These are phyloP conservation scores for Ctenosaura bakeri DNA, from an alignment of 2,797 vertebrate species.

Conservation along the genomic window DNA sequence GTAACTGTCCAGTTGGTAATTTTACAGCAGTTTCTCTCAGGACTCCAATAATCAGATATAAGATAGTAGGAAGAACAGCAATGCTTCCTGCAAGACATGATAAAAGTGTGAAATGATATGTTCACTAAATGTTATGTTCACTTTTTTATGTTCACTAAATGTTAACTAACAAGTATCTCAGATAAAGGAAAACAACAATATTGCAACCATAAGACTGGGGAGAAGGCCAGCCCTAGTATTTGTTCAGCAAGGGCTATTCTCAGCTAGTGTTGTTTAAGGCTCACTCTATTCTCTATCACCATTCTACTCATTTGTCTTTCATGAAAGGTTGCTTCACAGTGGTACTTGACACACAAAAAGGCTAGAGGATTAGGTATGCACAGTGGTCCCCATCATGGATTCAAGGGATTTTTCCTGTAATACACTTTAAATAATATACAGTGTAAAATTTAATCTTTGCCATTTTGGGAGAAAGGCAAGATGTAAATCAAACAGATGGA, in stretches of 20 bases:
- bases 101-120: not conserved
- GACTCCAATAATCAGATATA: constrained; percentile 91
- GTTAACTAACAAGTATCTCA: constrained; percentile 3
- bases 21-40: constrained; percentile 86
- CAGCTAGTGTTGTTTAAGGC: not conserved
- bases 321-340: not conserved
- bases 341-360: not conserved
- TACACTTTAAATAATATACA: not conserved
- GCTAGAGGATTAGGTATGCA: not conserved
- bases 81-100: constrained; percentile 81
- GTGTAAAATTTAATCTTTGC: not conserved
- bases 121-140: no score
- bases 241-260: not conserved
- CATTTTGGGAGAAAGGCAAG: no score
- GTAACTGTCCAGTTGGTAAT: constrained; percentile 73
- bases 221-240: not conserved
- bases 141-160: not conserved
- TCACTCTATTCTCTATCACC: not conserved
- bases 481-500: not conserved
- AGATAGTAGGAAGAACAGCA: constrained; percentile 91
- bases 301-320: no score
- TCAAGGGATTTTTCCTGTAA: not conserved
- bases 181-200: not conserved
- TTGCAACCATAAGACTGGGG: not conserved
- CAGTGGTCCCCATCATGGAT: not conserved